phyloP scores from a whole-genome alignment of 2,113 vertebrate genomes.

The Archilochus colubris region DNA sequence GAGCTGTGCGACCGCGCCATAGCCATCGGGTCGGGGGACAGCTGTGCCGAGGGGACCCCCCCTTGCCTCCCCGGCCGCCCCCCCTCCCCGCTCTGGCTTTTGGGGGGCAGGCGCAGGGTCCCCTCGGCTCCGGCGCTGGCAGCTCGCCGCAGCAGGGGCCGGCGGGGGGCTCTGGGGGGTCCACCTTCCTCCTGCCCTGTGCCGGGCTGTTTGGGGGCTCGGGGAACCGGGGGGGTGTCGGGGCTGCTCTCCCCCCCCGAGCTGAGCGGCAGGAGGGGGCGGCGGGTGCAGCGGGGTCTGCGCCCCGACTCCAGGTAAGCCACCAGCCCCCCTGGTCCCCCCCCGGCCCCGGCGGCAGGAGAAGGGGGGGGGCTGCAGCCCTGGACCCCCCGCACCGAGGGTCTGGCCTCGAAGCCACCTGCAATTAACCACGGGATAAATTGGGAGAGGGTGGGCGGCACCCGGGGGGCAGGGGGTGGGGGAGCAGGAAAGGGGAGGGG shows the following conservation, averaged over 20 bases:
- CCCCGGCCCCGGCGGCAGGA: conserved; percentile 43
- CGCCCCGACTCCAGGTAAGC: conserved; percentile 90
- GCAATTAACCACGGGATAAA: background rate
- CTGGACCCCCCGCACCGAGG: conserved; percentile 75
- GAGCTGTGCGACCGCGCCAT: background rate
- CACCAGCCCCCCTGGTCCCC: conserved; percentile 80
- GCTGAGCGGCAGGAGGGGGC: conserved; percentile 81
- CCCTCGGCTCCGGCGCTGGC: background rate
- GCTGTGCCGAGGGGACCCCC: accelerated
- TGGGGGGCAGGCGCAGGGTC: background rate
- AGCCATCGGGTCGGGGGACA: background rate
- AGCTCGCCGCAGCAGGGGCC: background rate
- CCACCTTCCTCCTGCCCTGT: background rate
- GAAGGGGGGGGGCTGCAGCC: conserved; percentile 70
- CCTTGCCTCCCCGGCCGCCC: background rate
- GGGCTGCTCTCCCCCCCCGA: background rate
- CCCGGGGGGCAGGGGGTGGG: accelerated
- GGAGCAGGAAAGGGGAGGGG: too few relatives aligned
- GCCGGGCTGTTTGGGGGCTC: background rate
- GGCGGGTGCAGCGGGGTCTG: conserved; percentile 84
- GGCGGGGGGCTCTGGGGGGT: background rate
- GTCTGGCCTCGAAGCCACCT: conserved; percentile 79
- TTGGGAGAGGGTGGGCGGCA: background rate
- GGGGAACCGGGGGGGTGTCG: background rate
- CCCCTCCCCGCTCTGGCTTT: background rate